Conservation (phyloP, 2,888 invertebrate species). For the Clepsis dumicolana region DNA sequence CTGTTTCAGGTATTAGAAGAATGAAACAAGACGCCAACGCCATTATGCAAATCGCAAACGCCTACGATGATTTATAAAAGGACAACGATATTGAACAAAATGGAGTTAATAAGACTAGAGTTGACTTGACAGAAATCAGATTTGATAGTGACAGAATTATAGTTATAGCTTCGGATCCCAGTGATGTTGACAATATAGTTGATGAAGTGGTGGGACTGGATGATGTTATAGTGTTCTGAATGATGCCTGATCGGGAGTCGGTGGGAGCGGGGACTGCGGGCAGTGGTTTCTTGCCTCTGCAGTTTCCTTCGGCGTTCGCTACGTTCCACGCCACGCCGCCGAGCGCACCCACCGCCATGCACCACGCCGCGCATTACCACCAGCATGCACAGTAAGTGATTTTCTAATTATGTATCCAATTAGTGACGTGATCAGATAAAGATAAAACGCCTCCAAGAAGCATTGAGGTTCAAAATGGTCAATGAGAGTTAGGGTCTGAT, state of each 20-base stretch:
- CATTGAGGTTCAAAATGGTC: background rate
- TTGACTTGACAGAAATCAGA: slow-evolving; percentile 70
- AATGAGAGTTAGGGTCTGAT: background rate
- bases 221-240: slow-evolving; percentile 68
- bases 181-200: slow-evolving; percentile 47
- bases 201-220: slow-evolving; percentile 56
- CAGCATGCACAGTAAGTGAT: slow-evolving; percentile 82
- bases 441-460: background rate
- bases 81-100: slow-evolving; percentile 62
- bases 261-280: slow-evolving; percentile 85
- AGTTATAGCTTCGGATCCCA: slow-evolving; percentile 15
- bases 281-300: slow-evolving; percentile 85
- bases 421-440: slow-evolving; percentile 27
- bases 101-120: slow-evolving; percentile 70
- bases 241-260: slow-evolving; percentile 85
- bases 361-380: slow-evolving; percentile 85
- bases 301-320: slow-evolving; percentile 86
- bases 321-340: slow-evolving; percentile 88
- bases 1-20: slow-evolving; percentile 73
- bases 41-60: slow-evolving; percentile 49
- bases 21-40: slow-evolving; percentile 52
- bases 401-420: slow-evolving; percentile 35
- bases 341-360: slow-evolving; percentile 86
- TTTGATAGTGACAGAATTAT: background rate
- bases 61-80: slow-evolving; percentile 56